phyloP scores from a whole-genome alignment of 1,140 invertebrate species.

The Fopius arisanus region DNA sequence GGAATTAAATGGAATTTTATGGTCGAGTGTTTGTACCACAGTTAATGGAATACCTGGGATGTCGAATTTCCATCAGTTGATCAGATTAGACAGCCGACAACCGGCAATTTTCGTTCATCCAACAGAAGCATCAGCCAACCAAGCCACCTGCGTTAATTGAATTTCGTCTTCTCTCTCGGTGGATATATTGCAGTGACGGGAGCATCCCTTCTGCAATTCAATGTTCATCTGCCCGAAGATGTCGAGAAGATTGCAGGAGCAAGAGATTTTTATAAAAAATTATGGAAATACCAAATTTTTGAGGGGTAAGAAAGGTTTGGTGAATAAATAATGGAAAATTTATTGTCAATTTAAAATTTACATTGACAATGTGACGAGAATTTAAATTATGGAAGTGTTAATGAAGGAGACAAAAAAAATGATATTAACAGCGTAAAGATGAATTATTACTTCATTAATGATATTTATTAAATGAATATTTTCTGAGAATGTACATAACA shows the following conservation, averaged over 20 bases:
- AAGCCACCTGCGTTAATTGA: slow-evolving; percentile 9
- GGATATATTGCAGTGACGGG: background rate
- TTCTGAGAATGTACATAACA: slow-evolving; percentile 42
- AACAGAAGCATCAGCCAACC: background rate
- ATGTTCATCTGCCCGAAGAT: too few relatives aligned
- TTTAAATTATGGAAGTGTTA: too few relatives aligned
- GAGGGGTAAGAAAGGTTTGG: too few relatives aligned
- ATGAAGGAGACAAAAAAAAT: background rate
- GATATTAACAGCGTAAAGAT: background rate
- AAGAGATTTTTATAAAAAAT: too few relatives aligned
- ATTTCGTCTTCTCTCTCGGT: background rate
- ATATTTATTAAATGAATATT: slow-evolving; percentile 42
- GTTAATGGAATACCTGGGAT: slow-evolving; percentile 6
- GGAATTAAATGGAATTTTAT: background rate
- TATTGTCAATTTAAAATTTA: too few relatives aligned
- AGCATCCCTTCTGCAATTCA: background rate
- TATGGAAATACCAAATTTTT: too few relatives aligned
- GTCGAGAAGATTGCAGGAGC: too few relatives aligned
- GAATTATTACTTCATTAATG: background rate
- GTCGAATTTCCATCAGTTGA: slow-evolving; percentile 21
- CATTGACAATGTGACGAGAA: too few relatives aligned
- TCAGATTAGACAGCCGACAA: slow-evolving; percentile 3
- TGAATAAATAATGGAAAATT: too few relatives aligned
- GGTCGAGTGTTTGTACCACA: background rate
- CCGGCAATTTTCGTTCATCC: slow-evolving; percentile 9